Evolutionary conservation across 2,113 vertebrate species (phyloP).

Genomic region (Gasterosteus nipponicus): DNA sequence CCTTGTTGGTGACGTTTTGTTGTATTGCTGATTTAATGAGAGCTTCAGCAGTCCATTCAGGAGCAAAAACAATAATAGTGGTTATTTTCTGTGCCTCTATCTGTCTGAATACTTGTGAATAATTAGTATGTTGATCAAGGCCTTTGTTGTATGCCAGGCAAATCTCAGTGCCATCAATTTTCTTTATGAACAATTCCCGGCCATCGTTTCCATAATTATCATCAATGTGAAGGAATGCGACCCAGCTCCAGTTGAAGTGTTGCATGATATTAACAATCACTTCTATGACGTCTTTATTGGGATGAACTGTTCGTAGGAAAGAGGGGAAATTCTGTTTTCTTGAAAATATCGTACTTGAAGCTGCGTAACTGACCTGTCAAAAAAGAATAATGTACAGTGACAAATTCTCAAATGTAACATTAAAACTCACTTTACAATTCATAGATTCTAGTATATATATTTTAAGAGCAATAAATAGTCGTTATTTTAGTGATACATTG

Average conservation of each 20-base stretch:
- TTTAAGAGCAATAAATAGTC: background rate
- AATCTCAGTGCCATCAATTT: constrained; percentile 43
- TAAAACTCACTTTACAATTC: background rate
- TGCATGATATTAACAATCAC: constrained; percentile 78
- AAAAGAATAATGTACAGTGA: background rate
- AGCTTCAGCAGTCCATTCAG: background rate
- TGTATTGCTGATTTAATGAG: constrained; percentile 81
- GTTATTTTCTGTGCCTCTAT: constrained; percentile 67
- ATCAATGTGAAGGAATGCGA: constrained; percentile 79
- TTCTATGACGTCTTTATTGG: constrained; percentile 79
- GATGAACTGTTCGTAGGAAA: constrained; percentile 85
- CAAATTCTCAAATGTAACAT: background rate
- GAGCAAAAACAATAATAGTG: constrained; percentile 72
- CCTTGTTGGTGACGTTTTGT: constrained; percentile 79
- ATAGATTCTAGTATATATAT: background rate
- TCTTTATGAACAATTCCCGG: constrained; percentile 61
- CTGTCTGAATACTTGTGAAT: constrained; percentile 59
- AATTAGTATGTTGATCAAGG: background rate
- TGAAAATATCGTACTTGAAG: constrained; percentile 74
- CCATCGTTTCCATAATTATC: constrained; percentile 74
- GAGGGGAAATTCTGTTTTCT: constrained; percentile 81
- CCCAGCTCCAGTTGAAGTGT: constrained; percentile 86
- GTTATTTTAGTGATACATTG: background rate
- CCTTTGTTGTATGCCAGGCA: constrained; percentile 82
- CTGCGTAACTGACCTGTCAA: constrained; percentile 85